Conservation (phyloP, 1,140 invertebrate species). For the Zaprionus ornatus region DNA sequence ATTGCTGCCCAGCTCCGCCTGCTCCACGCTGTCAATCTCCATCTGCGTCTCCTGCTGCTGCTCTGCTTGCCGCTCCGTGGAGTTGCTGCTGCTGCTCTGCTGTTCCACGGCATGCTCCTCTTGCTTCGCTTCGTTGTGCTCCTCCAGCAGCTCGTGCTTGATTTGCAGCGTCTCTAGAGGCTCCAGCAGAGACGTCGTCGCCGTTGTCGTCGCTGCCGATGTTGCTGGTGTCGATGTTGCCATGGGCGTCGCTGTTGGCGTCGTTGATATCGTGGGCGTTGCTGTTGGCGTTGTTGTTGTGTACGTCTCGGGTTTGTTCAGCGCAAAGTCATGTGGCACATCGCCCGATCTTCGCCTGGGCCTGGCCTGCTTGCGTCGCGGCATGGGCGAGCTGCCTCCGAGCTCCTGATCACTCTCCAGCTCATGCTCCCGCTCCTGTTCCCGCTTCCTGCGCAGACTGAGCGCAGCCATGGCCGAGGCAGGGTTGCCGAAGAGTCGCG, state of each 20-base stretch:
- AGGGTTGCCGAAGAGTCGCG: constrained; percentile 62
- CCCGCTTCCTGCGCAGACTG: constrained; percentile 78
- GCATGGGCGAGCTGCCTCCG: constrained; percentile 88
- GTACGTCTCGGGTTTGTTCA: constrained; percentile 52
- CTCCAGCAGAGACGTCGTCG: background rate
- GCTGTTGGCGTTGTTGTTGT: background rate
- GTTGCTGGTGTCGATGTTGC: background rate
- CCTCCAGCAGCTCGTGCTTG: constrained; percentile 69
- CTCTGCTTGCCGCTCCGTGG: constrained; percentile 41
- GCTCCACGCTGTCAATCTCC: constrained; percentile 24
- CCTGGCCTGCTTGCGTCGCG: constrained; percentile 91
- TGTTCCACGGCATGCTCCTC: constrained; percentile 12
- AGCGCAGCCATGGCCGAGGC: constrained; percentile 63
- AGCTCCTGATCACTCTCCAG: constrained; percentile 71
- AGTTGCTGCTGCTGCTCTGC: constrained; percentile 29
- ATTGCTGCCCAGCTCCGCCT: constrained; percentile 1
- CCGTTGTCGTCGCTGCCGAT: background rate
- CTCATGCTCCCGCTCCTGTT: constrained; percentile 69
- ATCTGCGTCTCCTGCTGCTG: constrained; percentile 27
- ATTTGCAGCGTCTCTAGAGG: constrained; percentile 59
- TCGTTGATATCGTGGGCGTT: background rate
- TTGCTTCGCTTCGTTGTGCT: constrained; percentile 42
- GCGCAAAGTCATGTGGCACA: constrained; percentile 85
- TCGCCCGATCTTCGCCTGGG: constrained; percentile 92
- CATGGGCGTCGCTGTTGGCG: background rate